Evolutionary conservation across 2,797 vertebrate species (phyloP), one percentile per base, ranked within the genome.

Genomic region (Brachymystax lenok): DNA sequence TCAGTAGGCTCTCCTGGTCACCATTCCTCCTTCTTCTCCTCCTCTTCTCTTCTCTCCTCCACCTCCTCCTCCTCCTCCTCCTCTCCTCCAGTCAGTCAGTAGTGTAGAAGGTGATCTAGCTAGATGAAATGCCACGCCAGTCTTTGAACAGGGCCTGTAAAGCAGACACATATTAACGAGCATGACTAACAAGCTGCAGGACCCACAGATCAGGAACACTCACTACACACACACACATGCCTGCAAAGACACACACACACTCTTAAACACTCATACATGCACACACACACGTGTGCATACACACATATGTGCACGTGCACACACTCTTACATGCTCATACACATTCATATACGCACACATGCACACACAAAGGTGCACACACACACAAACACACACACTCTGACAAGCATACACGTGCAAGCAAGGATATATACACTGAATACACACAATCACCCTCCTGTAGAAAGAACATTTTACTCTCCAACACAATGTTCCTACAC

Each of bases 101-200:
- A 13, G 13, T 74, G 59, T 80, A 86, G 85, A 92, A 92, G 90
- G 90, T 93, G 87, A 85, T 46, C 40, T 46, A 46, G 84, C 75
- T 82, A 91, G 85, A 93, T 93, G 91, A 94, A 94, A 93, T 87
- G 74, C 78, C 73, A 78, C 71, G 21, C 86, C 79, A 78, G 76
- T 78, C 91, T 95, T 94, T 94, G 92, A 94, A 92, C 86, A 76
- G 30, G 70, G 84, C 88, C 88, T 75, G 81, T 93, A 92, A 94
- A 93, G 90, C 85, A 85, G 78, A 79, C 81, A 59, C 77, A 80
- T 85, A 91, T 93, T 94, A 93, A 95, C 86, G 76, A 94, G 90
- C 90, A 84, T 89, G 88, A 90, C 94, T 94, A 95, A 95, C 88
- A 91, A 94, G 92, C 89, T 92, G 89, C 93, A 93, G 92, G 83